Evolutionary conservation across 2,888 invertebrate genomes (phyloP).

Genomic region (Limnephilus lunatus): DNA sequence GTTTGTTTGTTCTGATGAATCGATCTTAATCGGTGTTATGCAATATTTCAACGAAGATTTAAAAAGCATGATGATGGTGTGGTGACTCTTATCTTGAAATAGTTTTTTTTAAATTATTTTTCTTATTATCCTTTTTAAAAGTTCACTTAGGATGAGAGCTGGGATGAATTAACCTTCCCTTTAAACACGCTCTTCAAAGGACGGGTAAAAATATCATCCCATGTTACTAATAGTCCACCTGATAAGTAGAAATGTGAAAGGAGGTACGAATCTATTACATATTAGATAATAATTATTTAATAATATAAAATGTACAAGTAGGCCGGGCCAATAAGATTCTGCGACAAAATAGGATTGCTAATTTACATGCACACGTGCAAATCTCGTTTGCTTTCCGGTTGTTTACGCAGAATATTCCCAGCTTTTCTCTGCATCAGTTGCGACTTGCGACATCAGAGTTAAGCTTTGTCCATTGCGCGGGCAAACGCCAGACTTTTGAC

Average conservation of each 20-base stretch:
- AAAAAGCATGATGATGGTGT: background rate
- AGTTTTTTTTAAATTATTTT: background rate
- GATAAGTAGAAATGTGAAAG: too few relatives aligned
- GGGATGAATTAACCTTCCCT: too few relatives aligned
- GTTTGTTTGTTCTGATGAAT: background rate
- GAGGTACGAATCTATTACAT: too few relatives aligned
- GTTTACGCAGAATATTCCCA: background rate
- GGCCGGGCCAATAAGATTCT: background rate
- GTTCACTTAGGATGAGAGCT: background rate
- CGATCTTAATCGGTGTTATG: background rate
- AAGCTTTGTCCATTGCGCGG: too few relatives aligned
- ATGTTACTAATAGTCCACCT: too few relatives aligned
- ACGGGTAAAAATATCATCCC: background rate
- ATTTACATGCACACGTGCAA: background rate
- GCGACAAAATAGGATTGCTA: background rate
- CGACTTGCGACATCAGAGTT: background rate
- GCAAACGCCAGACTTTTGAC: too few relatives aligned
- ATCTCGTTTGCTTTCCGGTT: background rate
- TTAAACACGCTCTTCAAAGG: too few relatives aligned
- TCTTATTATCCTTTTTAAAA: background rate
- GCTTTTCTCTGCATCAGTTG: background rate
- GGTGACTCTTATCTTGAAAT: background rate
- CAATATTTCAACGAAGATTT: background rate
- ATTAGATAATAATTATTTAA: too few relatives aligned
- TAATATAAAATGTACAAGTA: too few relatives aligned